These are phyloP conservation scores for Anguilla japonica DNA, from an alignment of 2,113 vertebrate genomes.

Conservation along the genomic window DNA sequence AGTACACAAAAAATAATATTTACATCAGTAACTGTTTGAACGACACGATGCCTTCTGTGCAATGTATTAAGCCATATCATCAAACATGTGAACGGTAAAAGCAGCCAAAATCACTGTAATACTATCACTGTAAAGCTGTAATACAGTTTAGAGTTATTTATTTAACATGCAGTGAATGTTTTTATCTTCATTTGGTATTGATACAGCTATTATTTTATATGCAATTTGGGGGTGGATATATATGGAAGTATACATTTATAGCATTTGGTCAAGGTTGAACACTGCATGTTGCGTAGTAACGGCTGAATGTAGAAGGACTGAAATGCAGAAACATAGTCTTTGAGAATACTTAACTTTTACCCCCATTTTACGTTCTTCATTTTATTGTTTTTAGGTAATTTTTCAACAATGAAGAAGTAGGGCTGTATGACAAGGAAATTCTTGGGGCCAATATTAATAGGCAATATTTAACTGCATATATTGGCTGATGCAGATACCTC, in stretches of 20 bases:
- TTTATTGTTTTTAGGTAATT: not conserved
- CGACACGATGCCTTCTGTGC: not conserved
- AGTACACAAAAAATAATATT: not conserved
- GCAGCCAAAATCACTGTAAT: not conserved
- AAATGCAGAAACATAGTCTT: not conserved
- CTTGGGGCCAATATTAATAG: too few species aligned
- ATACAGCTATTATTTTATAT: not conserved
- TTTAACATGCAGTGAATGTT: not conserved
- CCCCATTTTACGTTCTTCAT: not conserved
- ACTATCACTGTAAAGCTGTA: not conserved
- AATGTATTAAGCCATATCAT: not conserved
- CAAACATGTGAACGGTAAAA: not conserved
- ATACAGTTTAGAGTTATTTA: not conserved
- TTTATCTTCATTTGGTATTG: not conserved
- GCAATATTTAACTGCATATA: too few species aligned
- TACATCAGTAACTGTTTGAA: not conserved
- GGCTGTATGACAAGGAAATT: too few species aligned
- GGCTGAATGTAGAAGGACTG: not conserved
- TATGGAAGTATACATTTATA: too few species aligned
- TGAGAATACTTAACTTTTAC: not conserved
- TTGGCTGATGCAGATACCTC: too few species aligned
- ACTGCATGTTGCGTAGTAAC: not conserved
- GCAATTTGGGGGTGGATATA: too few species aligned
- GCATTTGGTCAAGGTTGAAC: not conserved
- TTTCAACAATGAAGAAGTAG: too few species aligned